These are phyloP conservation scores for Clamator glandarius DNA, from an alignment of 2,797 vertebrate genomes.

Conservation along the genomic window DNA sequence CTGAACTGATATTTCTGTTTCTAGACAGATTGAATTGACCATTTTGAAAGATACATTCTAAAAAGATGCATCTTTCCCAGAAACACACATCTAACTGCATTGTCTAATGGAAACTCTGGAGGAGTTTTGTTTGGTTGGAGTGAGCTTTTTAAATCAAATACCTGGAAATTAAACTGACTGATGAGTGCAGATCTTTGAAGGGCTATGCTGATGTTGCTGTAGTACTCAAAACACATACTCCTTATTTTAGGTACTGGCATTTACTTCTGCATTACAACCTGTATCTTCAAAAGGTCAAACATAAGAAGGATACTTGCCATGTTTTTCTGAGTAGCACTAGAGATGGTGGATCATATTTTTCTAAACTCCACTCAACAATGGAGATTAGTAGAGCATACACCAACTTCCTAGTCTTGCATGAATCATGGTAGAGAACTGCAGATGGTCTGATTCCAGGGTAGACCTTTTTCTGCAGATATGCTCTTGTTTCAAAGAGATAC, in stretches of 20 bases:
- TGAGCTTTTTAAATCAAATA: background rate
- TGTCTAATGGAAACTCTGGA: background rate
- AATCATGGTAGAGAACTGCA: background rate
- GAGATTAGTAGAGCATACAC: background rate
- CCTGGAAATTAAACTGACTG: background rate
- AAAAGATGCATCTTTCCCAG: background rate
- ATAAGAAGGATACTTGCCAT: background rate
- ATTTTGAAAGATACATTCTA: background rate
- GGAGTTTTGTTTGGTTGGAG: background rate
- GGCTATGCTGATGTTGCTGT: background rate
- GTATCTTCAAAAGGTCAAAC: background rate
- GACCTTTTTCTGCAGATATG: background rate
- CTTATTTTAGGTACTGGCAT: background rate
- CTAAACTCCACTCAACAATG: background rate
- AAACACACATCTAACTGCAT: background rate
- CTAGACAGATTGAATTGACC: background rate
- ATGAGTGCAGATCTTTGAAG: background rate
- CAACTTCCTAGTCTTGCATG: background rate
- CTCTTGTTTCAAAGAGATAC: background rate
- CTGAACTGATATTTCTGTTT: background rate
- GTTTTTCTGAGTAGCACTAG: background rate
- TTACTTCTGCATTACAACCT: background rate
- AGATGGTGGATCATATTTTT: background rate
- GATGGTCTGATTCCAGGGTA: background rate
- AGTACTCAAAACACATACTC: background rate